Conservation (phyloP, 2,113 vertebrate species). For the Oncorhynchus masou region DNA sequence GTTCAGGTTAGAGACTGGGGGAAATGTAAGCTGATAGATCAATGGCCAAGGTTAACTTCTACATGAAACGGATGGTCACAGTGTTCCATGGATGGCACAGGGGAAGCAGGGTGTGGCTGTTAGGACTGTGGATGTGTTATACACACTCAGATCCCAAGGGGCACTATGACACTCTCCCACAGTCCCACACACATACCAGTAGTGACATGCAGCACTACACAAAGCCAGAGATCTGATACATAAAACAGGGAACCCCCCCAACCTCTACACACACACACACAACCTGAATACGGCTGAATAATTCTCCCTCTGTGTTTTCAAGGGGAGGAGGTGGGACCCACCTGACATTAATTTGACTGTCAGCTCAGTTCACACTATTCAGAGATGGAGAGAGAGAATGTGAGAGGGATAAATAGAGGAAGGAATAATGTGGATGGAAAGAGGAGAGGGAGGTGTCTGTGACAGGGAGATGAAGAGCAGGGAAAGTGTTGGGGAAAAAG, state of each 20-base stretch:
- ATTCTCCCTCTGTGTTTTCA: constrained; percentile 32
- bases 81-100: background rate
- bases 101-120: background rate
- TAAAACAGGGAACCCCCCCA: background rate
- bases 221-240: constrained; percentile 28
- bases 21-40: background rate
- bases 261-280: too few species aligned
- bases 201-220: constrained; percentile 28
- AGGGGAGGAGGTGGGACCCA: constrained; percentile 31
- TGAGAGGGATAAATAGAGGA: constrained; percentile 6
- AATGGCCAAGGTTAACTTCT: background rate
- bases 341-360: constrained; percentile 60
- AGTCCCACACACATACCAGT: constrained; percentile 15
- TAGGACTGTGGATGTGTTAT: background rate
- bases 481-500: constrained; percentile 6
- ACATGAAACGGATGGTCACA: background rate
- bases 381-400: constrained; percentile 8
- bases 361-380: constrained; percentile 31
- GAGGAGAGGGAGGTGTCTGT: background rate
- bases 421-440: background rate
- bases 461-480: background rate
- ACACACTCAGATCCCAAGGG: background rate
- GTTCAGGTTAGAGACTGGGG: background rate
- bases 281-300: constrained; percentile 30
- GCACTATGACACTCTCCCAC: background rate